Evolutionary conservation across 2,113 vertebrate genomes (phyloP).

Genomic region (Protobothrops flavoviridis): DNA sequence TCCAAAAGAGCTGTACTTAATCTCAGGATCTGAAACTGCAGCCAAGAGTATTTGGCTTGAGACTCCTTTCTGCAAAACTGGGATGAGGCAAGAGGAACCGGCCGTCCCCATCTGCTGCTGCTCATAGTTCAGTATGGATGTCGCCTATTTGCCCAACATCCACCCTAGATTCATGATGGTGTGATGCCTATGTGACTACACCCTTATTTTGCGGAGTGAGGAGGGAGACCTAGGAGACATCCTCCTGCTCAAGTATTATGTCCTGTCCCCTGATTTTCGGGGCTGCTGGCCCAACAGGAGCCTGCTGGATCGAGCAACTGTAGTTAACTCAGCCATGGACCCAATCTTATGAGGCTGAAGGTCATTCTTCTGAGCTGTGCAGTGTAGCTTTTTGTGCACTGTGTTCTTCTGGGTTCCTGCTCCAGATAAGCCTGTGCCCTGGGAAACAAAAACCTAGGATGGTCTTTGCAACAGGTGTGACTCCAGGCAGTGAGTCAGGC

Average conservation of each 20-base stretch:
- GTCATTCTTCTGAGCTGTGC: background rate
- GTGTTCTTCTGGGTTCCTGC: background rate
- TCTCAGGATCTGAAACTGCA: background rate
- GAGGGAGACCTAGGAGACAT: background rate
- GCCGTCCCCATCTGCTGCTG: background rate
- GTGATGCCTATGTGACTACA: background rate
- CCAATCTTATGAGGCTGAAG: background rate
- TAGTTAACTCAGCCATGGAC: background rate
- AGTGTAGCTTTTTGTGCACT: background rate
- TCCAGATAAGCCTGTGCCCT: background rate
- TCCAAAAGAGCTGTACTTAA: background rate
- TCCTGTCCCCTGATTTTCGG: background rate
- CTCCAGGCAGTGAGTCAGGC: background rate
- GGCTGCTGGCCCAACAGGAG: background rate
- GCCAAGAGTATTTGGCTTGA: background rate
- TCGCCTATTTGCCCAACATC: background rate
- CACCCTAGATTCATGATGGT: background rate
- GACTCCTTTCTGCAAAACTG: background rate
- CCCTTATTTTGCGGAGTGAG: background rate
- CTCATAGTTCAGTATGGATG: background rate
- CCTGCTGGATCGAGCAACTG: background rate
- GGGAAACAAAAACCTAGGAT: background rate
- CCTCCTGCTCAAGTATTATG: background rate
- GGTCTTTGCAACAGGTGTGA: background rate
- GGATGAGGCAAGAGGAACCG: background rate